Conservation (phyloP, 2,797 vertebrate species). For the Notolabrus celidotus region DNA sequence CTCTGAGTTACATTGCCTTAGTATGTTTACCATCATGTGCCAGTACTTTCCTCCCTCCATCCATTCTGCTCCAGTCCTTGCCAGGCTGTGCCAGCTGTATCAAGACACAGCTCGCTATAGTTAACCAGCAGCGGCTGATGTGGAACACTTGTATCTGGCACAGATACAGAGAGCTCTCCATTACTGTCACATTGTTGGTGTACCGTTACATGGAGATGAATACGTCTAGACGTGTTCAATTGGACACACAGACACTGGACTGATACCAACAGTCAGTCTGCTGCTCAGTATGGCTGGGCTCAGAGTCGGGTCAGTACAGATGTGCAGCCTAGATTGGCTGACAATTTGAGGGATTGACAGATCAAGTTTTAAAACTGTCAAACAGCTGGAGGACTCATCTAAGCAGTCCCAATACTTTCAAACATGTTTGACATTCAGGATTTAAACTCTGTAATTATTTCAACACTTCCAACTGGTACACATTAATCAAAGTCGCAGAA, state of each 20-base stretch:
- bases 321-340: background rate
- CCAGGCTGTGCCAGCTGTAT: constrained; percentile 26
- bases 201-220: constrained; percentile 34
- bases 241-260: constrained; percentile 6
- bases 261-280: constrained; percentile 2
- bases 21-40: background rate
- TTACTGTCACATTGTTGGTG: constrained; percentile 20
- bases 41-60: background rate
- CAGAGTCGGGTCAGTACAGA: too few species aligned
- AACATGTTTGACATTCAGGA: too few species aligned
- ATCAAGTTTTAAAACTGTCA: too few species aligned
- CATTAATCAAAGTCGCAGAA: too few species aligned
- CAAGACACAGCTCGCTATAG: constrained; percentile 1
- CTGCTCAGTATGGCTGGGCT: background rate
- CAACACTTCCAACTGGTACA: too few species aligned
- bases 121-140: constrained; percentile 35
- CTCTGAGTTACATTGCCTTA: too few species aligned
- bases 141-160: constrained; percentile 31
- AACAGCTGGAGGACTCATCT: too few species aligned
- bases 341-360: too few species aligned
- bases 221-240: constrained; percentile 13
- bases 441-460: too few species aligned
- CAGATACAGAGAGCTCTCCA: constrained; percentile 31
- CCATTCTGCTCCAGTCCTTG: background rate
- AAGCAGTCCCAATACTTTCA: too few species aligned